Evolutionary conservation across 2,113 vertebrate genomes (phyloP).

Genomic region (Tetrao urogallus): DNA sequence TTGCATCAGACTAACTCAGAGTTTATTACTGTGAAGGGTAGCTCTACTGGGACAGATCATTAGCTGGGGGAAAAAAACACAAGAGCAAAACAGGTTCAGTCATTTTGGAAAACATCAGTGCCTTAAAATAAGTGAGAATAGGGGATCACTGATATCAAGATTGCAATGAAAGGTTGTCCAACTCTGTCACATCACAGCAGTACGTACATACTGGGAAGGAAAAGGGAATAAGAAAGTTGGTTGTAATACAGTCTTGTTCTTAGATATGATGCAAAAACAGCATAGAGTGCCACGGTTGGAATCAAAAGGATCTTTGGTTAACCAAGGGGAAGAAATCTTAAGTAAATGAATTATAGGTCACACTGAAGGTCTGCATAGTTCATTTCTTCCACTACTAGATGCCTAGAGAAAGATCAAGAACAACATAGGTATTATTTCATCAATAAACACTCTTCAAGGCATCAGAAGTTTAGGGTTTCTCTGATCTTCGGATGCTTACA

Average conservation of each 20-base stretch:
- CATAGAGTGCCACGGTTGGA: background rate
- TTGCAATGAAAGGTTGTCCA: background rate
- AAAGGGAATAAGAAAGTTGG: background rate
- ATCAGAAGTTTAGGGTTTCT: background rate
- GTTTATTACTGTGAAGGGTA: background rate
- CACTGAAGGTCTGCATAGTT: background rate
- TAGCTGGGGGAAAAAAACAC: background rate
- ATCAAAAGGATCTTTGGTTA: background rate
- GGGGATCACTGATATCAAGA: background rate
- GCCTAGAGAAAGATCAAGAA: background rate
- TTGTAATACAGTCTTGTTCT: background rate
- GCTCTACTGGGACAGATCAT: background rate
- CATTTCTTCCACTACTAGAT: background rate
- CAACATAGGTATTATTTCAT: background rate
- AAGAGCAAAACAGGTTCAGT: background rate
- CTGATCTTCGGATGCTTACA: background rate
- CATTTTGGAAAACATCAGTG: background rate
- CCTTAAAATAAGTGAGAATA: background rate
- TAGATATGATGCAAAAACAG: background rate
- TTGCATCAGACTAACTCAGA: background rate
- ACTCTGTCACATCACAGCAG: background rate
- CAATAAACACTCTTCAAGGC: background rate
- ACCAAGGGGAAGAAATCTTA: background rate
- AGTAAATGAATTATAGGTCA: background rate
- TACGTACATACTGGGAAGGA: background rate